These are phyloP conservation scores for Muscicapa comitata DNA, from an alignment of 2,797 vertebrate genomes.

Conservation along the genomic window DNA sequence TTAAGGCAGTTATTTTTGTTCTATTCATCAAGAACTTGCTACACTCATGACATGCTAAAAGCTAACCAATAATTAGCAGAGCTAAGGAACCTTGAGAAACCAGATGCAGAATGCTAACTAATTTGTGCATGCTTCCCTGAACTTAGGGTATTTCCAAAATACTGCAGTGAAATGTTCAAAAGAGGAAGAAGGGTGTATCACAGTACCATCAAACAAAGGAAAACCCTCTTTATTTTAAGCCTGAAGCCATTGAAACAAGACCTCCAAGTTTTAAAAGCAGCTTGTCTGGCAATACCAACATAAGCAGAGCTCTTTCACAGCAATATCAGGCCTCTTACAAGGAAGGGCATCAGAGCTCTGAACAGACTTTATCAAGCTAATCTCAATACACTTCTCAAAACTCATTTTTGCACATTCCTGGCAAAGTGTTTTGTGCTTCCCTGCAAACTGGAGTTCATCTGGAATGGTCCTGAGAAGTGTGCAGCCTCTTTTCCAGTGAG, in stretches of 20 bases:
- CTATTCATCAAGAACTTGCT: not conserved
- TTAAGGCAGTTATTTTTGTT: not conserved
- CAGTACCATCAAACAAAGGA: not conserved
- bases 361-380: not conserved
- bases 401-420: accelerated
- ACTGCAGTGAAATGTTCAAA: not conserved
- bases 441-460: not conserved
- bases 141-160: constrained; percentile 41
- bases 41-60: not conserved
- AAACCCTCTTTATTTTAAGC: not conserved
- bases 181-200: constrained; percentile 31
- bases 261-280: not conserved
- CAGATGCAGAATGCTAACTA: not conserved
- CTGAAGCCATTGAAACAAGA: not conserved
- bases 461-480: accelerated
- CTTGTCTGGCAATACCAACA: not conserved
- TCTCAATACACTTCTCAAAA: not conserved
- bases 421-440: not conserved
- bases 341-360: not conserved
- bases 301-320: accelerated
- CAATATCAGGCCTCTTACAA: not conserved
- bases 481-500: not conserved
- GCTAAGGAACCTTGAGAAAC: not conserved
- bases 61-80: not conserved
- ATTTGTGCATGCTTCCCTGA: not conserved